phyloP scores from a whole-genome alignment of 1,140 invertebrate species.

The Lucilia cuprina region DNA sequence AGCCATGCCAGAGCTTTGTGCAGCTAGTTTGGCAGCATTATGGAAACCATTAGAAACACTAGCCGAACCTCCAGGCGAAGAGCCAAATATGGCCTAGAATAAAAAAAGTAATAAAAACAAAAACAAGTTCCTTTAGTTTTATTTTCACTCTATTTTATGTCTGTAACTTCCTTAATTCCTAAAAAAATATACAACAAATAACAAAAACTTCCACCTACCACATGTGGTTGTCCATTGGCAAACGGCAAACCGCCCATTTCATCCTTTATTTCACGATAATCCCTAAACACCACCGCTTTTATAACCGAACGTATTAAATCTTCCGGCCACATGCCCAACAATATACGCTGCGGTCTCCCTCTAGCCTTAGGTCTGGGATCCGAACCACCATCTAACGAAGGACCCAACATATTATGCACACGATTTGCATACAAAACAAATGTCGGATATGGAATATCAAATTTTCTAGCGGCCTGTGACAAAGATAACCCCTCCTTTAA shows the following conservation, averaged over 20 bases:
- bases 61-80: slow-evolving; percentile 34
- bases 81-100: slow-evolving; percentile 47
- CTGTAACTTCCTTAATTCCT: too few species aligned
- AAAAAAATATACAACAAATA: too few species aligned
- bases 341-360: slow-evolving; percentile 85
- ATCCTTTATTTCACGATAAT: slow-evolving; percentile 78
- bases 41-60: slow-evolving; percentile 56
- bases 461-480: slow-evolving; percentile 88
- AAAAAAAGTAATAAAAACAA: too few species aligned
- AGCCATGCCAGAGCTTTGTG: slow-evolving; percentile 47
- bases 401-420: slow-evolving; percentile 92
- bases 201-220: slow-evolving; percentile 45
- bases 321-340: slow-evolving; percentile 90
- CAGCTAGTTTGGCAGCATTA: slow-evolving; percentile 46
- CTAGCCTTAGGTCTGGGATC: slow-evolving; percentile 89
- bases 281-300: slow-evolving; percentile 87
- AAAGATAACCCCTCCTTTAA: slow-evolving; percentile 87
- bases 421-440: slow-evolving; percentile 93
- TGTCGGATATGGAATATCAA: slow-evolving; percentile 92
- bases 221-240: slow-evolving; percentile 60
- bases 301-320: slow-evolving; percentile 91
- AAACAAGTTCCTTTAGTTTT: too few species aligned
- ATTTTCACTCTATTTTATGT: too few species aligned
- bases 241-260: slow-evolving; percentile 70
- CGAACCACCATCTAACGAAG: slow-evolving; percentile 84